phyloP scores from a whole-genome alignment of 2,113 vertebrate genomes.

The Galemys pyrenaicus region DNA sequence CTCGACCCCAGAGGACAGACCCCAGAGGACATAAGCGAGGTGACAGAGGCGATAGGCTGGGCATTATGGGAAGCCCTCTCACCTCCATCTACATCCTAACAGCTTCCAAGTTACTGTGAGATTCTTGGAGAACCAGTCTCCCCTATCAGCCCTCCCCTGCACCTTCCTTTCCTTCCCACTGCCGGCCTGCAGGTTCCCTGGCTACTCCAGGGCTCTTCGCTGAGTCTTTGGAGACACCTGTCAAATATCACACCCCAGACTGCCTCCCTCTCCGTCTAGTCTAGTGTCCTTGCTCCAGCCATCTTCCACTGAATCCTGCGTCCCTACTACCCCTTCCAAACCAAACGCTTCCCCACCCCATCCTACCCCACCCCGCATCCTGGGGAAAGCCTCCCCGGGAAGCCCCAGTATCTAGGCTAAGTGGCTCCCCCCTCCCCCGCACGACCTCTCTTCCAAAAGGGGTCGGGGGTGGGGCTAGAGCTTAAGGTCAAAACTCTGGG shows the following conservation, averaged over 20 bases:
- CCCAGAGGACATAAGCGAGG: not conserved
- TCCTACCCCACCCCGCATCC: no score
- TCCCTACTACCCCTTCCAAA: not conserved
- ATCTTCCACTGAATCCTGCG: not conserved
- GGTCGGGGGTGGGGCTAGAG: slow-evolving; percentile 40
- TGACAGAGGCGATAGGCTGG: not conserved
- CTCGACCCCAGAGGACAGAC: not conserved
- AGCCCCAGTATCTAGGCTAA: not conserved
- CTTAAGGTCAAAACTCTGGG: slow-evolving; percentile 74
- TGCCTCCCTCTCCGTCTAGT: not conserved
- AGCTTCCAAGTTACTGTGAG: slow-evolving; percentile 62
- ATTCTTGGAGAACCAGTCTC: slow-evolving; percentile 74
- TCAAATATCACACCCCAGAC: slow-evolving; percentile 57
- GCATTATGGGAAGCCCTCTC: slow-evolving; percentile 54
- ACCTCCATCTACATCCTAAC: slow-evolving; percentile 61
- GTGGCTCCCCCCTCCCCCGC: not conserved
- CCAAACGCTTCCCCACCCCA: not conserved
- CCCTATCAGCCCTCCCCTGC: not conserved
- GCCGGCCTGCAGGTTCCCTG: not conserved
- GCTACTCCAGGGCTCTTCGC: not conserved
- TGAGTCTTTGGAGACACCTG: slow-evolving; percentile 60
- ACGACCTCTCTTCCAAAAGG: not conserved
- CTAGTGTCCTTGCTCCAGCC: not conserved
- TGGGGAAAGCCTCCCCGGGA: not conserved
- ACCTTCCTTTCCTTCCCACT: slow-evolving; percentile 19